Evolutionary conservation across 1,140 invertebrate species (phyloP).

Genomic region (Bombus confusus): DNA sequence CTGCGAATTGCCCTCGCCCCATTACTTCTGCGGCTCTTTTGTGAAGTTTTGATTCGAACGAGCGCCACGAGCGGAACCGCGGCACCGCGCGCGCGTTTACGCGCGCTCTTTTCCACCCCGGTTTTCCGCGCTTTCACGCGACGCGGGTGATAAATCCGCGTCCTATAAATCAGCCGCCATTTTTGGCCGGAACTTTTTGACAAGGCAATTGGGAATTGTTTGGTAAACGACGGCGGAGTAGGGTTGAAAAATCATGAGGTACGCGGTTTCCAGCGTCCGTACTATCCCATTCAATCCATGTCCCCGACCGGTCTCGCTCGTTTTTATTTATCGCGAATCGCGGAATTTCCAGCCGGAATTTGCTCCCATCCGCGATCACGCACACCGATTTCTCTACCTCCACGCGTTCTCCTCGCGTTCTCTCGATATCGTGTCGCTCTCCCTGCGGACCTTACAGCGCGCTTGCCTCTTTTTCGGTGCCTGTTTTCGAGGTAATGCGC

Average conservation of each 20-base stretch:
- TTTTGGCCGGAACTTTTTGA: conserved; percentile 74
- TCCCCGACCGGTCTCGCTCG: conserved; percentile 33
- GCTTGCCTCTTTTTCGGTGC: no score
- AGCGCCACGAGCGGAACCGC: conserved; percentile 8
- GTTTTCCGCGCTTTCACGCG: conserved; percentile 50
- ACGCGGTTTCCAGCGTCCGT: conserved; percentile 61
- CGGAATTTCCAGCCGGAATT: conserved; percentile 61
- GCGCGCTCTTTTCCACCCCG: conserved; percentile 2
- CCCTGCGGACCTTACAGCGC: no score
- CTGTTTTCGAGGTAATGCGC: no score
- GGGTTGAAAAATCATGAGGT: conserved; percentile 70
- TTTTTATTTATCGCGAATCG: conserved; percentile 64
- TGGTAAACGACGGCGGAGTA: conserved; percentile 69
- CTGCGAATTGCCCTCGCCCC: neutral
- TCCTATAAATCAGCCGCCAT: conserved; percentile 73
- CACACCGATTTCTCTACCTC: conserved; percentile 23
- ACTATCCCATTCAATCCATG: conserved; percentile 62
- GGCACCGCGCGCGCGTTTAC: conserved; percentile 1
- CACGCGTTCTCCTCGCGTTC: no score
- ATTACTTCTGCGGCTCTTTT: neutral
- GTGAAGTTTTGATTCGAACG: neutral
- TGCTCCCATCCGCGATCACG: conserved; percentile 40
- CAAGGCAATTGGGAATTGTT: conserved; percentile 77
- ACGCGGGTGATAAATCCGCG: conserved; percentile 65
- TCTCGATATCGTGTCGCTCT: neutral